Conservation (phyloP, 2,888 invertebrate genomes). For the Pristionchus entomophagus region DNA sequence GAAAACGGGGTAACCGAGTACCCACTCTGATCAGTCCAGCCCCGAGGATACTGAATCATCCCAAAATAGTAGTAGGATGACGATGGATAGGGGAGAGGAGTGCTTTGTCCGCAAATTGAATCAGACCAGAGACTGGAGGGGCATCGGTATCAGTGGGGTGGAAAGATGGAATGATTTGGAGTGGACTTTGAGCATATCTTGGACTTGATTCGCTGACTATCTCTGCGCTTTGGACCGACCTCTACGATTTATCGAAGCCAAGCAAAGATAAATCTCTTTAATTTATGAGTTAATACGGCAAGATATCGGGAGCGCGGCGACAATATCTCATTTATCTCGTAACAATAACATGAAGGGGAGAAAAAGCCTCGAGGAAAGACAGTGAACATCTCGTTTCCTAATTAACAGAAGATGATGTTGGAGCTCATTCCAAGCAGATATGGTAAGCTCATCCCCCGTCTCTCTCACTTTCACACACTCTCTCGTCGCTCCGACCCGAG, state of each 20-base stretch:
- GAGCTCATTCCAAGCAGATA: no score
- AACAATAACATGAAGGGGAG: no score
- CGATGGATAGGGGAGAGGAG: background rate
- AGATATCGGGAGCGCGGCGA: no score
- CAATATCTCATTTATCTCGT: no score
- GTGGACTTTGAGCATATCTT: background rate
- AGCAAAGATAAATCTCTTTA: no score
- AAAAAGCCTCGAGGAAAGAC: no score
- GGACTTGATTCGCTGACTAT: background rate
- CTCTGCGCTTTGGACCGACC: no score
- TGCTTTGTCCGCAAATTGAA: constrained; percentile 30
- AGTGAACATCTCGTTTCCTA: background rate
- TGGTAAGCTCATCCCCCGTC: background rate
- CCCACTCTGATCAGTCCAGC: background rate
- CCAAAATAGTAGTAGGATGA: background rate
- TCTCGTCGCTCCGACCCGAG: background rate
- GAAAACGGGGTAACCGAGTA: no score
- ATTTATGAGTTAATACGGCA: no score
- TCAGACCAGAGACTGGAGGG: background rate
- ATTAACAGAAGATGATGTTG: background rate
- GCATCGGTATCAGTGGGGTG: background rate
- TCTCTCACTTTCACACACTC: background rate
- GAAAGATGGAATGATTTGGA: background rate
- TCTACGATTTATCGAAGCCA: no score
- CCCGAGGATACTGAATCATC: background rate